Evolutionary conservation across 2,113 vertebrate genomes (phyloP).

Genomic region (Cyphomyrus discorhynchus): DNA sequence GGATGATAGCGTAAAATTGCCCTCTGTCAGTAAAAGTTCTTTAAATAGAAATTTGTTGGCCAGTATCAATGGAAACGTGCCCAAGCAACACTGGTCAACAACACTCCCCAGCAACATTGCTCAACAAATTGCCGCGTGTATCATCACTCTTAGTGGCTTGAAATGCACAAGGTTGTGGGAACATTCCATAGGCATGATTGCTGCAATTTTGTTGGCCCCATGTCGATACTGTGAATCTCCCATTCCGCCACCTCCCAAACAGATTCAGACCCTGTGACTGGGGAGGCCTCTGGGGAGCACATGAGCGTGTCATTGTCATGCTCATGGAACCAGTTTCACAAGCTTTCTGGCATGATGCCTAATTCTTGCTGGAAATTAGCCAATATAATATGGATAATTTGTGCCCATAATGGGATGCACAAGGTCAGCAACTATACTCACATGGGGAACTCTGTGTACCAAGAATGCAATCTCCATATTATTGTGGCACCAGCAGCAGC

Average conservation of each 20-base stretch:
- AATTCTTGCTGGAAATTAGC: not conserved
- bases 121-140: not conserved
- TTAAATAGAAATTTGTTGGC: not conserved
- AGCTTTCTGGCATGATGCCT: not conserved
- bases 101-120: not conserved
- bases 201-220: not conserved
- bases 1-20: not conserved
- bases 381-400: too few species aligned
- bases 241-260: not conserved
- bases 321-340: not conserved
- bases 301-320: not conserved
- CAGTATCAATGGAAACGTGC: not conserved
- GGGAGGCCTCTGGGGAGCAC: not conserved
- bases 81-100: not conserved
- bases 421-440: not conserved
- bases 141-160: not conserved
- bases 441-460: not conserved
- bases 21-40: not conserved
- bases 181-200: not conserved
- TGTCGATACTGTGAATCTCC: not conserved
- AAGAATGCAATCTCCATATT: not conserved
- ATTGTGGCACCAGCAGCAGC: not conserved
- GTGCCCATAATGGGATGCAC: too few species aligned
- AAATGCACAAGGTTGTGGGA: not conserved
- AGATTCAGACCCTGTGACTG: not conserved